These are phyloP conservation scores for Cyprinella venusta DNA, from an alignment of 2,797 vertebrate genomes.

Conservation along the genomic window DNA sequence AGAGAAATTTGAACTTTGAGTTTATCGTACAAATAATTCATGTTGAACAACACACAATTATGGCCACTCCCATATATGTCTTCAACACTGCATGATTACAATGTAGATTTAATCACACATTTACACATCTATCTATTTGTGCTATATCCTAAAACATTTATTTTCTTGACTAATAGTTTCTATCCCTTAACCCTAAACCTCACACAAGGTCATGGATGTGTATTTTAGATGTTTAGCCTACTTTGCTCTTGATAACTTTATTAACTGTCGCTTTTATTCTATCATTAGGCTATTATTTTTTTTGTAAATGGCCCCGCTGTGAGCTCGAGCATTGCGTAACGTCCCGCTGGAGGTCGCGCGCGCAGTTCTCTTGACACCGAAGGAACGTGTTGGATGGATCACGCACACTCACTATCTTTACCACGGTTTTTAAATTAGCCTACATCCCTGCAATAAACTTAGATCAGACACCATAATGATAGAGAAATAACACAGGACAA, in stretches of 20 bases:
- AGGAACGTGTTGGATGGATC: constrained; percentile 3
- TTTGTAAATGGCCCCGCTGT: neutral
- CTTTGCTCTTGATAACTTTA: too few species aligned
- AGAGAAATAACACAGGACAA: neutral
- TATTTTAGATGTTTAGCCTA: neutral
- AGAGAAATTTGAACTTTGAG: constrained; percentile 33
- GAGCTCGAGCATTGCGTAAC: constrained; percentile 32
- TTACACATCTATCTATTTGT: too few species aligned
- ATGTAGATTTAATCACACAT: too few species aligned
- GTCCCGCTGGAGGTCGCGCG: neutral
- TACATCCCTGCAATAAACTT: neutral
- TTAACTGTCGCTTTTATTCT: too few species aligned
- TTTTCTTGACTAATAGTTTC: neutral
- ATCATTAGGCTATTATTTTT: too few species aligned
- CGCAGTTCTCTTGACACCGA: neutral
- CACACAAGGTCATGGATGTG: neutral
- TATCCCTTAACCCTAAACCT: neutral
- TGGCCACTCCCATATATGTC: neutral
- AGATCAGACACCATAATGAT: neutral
- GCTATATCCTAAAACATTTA: too few species aligned
- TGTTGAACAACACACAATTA: neutral
- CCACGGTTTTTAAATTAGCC: neutral
- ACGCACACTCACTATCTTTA: neutral
- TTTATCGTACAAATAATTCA: neutral
- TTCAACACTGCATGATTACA: neutral